phyloP scores from a whole-genome alignment of 2,888 invertebrate genomes.

The Drosophila macrothrix region DNA sequence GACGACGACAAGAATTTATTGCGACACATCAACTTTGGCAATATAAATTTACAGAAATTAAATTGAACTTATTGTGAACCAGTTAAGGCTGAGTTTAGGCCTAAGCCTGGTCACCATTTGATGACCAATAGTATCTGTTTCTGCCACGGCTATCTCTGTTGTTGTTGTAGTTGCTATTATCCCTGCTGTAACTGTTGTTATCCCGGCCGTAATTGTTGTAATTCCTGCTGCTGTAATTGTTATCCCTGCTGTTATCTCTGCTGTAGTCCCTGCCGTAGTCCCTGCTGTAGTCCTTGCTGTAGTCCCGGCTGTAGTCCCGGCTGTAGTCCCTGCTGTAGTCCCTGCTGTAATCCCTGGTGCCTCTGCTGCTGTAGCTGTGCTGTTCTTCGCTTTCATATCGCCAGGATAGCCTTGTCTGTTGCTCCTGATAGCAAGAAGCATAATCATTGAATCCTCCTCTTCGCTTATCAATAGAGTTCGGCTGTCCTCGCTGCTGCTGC shows the following conservation, averaged over 20 bases:
- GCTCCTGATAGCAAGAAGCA: background rate
- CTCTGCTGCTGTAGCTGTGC: background rate
- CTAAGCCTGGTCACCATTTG: background rate
- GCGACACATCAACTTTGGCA: conserved; percentile 1
- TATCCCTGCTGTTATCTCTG: background rate
- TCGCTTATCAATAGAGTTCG: background rate
- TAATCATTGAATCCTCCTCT: background rate
- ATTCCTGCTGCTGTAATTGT: background rate
- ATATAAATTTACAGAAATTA: conserved; percentile 1
- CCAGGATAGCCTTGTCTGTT: background rate
- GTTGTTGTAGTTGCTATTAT: background rate
- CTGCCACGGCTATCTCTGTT: background rate
- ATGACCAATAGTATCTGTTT: background rate
- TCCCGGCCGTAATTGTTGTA: background rate
- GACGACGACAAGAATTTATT: conserved; percentile 42
- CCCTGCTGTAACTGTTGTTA: background rate
- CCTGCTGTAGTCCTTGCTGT: background rate
- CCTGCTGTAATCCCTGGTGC: background rate
- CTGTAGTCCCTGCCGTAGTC: background rate
- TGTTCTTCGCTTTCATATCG: too few relatives aligned
- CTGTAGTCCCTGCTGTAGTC: background rate
- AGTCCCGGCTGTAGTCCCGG: background rate
- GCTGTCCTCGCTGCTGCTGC: background rate
- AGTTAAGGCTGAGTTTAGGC: background rate
- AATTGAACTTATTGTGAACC: conserved; percentile 1